phyloP scores from a whole-genome alignment of 1,140 invertebrate species.

The Cydia strobilella region DNA sequence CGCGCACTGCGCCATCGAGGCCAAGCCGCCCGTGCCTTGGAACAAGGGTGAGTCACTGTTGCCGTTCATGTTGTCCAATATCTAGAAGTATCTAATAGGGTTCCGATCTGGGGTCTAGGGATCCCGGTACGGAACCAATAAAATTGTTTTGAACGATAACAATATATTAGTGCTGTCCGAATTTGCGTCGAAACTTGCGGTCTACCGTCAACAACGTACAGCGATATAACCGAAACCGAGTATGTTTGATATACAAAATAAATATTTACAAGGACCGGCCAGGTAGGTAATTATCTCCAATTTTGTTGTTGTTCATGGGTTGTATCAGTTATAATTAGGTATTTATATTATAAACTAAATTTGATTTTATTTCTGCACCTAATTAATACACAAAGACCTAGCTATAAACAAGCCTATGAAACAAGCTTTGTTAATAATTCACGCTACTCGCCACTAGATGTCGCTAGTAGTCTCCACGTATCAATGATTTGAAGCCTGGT shows the following conservation, averaged over 20 bases:
- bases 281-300: background rate
- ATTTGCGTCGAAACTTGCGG: background rate
- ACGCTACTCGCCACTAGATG: too few relatives aligned
- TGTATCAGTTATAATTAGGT: too few relatives aligned
- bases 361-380: too few relatives aligned
- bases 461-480: too few relatives aligned
- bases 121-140: slow-evolving; percentile 79
- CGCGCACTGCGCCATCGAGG: slow-evolving; percentile 92
- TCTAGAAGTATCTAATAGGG: background rate
- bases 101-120: slow-evolving; percentile 85
- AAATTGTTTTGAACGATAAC: background rate
- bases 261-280: background rate
- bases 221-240: too few relatives aligned
- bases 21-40: slow-evolving; percentile 93
- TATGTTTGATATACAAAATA: background rate
- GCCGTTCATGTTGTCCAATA: too few relatives aligned
- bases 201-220: too few relatives aligned
- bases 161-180: background rate
- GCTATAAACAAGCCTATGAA: too few relatives aligned
- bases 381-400: too few relatives aligned
- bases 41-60: slow-evolving; percentile 91
- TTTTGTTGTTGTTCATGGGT: background rate
- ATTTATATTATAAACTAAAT: too few relatives aligned
- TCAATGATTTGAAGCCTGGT: too few relatives aligned
- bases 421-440: too few relatives aligned